A percentile compares a stretch with the other conserved stretches of the same genome.
Conservation (phyloP, 2,113 vertebrate genomes). For the Chinchilla lanigera region DNA sequence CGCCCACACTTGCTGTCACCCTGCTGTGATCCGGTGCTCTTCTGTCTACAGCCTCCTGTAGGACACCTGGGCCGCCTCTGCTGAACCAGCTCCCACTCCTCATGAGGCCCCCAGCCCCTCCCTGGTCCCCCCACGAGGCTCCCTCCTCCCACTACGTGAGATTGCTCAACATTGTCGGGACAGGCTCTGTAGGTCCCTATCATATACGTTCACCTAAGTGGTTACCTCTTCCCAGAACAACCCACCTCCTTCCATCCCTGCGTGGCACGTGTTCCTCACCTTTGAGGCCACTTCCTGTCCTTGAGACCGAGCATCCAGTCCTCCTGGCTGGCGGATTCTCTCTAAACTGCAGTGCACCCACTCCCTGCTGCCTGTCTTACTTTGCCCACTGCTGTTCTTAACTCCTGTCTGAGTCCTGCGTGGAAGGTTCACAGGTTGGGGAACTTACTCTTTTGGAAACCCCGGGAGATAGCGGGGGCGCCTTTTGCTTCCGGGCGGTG, state of each 20-base stretch:
- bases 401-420: background rate
- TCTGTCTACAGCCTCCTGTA: background rate
- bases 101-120: background rate
- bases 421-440: background rate
- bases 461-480: background rate
- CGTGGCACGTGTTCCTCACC: background rate
- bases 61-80: background rate
- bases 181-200: background rate
- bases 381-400: background rate
- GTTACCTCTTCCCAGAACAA: background rate
- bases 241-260: background rate
- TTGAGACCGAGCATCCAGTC: background rate
- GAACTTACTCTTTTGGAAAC: background rate
- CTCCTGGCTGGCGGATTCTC: background rate
- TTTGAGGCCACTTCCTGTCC: background rate
- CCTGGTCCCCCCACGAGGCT: background rate
- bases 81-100: background rate
- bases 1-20: no score
- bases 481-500: background rate
- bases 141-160: no score
- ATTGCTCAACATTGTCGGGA: background rate
- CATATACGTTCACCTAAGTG: rapidly evolving
- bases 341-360: background rate
- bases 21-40: rapidly evolving
- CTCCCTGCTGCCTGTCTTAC: background rate